Percentiles rank a stretch among this genome's conserved stretches.
Conservation (phyloP, 2,113 vertebrate species). For the Erpornis zantholeuca region DNA sequence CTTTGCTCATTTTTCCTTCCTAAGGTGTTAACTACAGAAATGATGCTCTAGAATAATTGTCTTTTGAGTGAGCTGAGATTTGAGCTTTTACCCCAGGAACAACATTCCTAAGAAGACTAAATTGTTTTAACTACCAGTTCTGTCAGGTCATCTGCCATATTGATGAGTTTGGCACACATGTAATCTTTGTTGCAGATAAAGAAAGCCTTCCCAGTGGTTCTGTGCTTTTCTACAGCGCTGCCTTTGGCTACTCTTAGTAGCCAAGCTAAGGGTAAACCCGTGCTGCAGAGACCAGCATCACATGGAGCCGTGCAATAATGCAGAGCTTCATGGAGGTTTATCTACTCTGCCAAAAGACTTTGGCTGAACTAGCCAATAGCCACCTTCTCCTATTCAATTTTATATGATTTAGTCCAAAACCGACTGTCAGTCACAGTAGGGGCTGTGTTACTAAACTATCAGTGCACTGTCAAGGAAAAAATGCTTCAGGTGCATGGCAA, state of each 20-base stretch:
- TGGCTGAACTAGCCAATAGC: constrained; percentile 11
- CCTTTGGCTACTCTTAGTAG: neutral
- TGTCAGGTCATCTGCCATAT: neutral
- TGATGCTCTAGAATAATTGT: neutral
- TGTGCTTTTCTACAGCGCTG: neutral
- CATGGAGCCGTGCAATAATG: neutral
- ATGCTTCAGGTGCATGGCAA: constrained; percentile 34
- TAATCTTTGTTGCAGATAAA: neutral
- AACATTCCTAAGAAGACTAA: neutral
- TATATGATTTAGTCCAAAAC: constrained; percentile 11
- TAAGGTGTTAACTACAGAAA: neutral
- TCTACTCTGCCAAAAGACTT: constrained; percentile 19
- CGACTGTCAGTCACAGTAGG: constrained; percentile 35
- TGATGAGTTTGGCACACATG: neutral
- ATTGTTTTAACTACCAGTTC: neutral
- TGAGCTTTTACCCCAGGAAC: neutral
- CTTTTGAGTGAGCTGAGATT: neutral
- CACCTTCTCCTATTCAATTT: neutral
- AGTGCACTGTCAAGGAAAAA: constrained; percentile 34
- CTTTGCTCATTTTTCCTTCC: neutral
- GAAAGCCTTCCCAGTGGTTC: neutral
- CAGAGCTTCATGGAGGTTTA: neutral
- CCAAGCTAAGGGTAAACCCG: neutral
- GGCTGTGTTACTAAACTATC: constrained; percentile 12
- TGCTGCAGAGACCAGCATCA: neutral